Evolutionary conservation across 2,888 invertebrate species (phyloP), one percentile per base, ranked within the genome.

Genomic region (Athalia rosae): DNA sequence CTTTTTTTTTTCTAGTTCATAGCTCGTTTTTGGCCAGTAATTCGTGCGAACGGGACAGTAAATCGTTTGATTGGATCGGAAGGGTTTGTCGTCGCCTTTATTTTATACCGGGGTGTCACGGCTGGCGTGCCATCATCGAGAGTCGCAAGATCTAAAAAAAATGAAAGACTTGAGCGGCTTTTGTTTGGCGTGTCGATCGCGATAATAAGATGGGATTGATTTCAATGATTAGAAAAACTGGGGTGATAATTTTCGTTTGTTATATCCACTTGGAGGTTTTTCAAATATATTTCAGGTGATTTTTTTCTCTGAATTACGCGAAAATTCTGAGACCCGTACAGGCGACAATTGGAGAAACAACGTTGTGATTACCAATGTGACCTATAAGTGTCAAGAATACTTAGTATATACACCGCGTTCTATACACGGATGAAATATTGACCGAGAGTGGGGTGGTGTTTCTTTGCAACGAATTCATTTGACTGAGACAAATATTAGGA

Each of bases 301-400:
- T 47, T 64, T 64, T 45, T 64, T 47, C n/a, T 64, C 64, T 64
- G 47, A 47, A 64, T 13, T 64, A 64, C 64, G 59, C 6, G 47
- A 61, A 28, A 74, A 15, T 5, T 8, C 7, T 48, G 74, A 28
- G 15, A 58, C n/a, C 45, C 61, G 61, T 48, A 28, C 28, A n/a
- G 48, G 74, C 61, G 61, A 48, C 62, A 11, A 41, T 9, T 48
- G 61, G 50, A 61, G 28, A 74, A 61, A 74, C 9, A 62, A 62
- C 62, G 71, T n/a, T 74, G 73, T 74, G 74, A 62, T 61, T 58
- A 71, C 62, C 74, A 62, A 47, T 28, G 61, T 74, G 74, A 74
- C 61, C 74, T 74, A 74, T 74, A 74, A 74, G 74, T 74, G 74
- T 74, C 62, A 61, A 61, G 74, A 74, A 61, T 74, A 74, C 48